phyloP scores from a whole-genome alignment of 2,113 vertebrate species.

The Nesogale talazaci region DNA sequence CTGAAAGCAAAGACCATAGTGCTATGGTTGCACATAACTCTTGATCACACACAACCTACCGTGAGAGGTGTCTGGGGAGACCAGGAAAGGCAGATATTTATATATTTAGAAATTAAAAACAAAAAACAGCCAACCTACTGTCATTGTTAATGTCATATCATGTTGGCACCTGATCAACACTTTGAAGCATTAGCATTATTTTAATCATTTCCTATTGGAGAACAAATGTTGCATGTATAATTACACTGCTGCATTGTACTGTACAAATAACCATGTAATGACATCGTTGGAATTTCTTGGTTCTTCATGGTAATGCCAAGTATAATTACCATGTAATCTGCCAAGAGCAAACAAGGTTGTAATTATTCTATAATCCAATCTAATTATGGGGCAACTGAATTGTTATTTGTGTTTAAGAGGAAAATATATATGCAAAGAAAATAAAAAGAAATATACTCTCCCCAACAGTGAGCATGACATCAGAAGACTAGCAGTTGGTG shows the following conservation, averaged over 20 bases:
- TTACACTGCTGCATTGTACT: slow-evolving; percentile 87
- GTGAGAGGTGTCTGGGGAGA: background rate
- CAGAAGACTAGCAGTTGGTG: background rate
- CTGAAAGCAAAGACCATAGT: background rate
- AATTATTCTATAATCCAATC: slow-evolving; percentile 89
- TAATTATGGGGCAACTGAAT: slow-evolving; percentile 86
- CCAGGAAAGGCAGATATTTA: slow-evolving; percentile 2
- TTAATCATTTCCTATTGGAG: slow-evolving; percentile 87
- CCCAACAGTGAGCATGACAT: background rate
- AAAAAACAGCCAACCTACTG: slow-evolving; percentile 42
- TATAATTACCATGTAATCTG: slow-evolving; percentile 91
- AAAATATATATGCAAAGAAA: slow-evolving; percentile 82
- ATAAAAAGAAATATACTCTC: slow-evolving; percentile 62
- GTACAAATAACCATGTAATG: slow-evolving; percentile 90
- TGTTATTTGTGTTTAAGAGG: slow-evolving; percentile 84
- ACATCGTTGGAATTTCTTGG: slow-evolving; percentile 88
- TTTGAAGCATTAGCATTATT: slow-evolving; percentile 86
- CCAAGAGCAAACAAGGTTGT: slow-evolving; percentile 87
- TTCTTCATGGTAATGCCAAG: slow-evolving; percentile 89
- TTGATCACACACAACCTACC: background rate
- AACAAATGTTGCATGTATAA: slow-evolving; percentile 88
- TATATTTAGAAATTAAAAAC: slow-evolving; percentile 51
- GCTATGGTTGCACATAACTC: background rate
- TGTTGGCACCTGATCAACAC: slow-evolving; percentile 84
- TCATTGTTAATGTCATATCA: slow-evolving; percentile 80